phyloP scores from a whole-genome alignment of 2,888 invertebrate species.

The Melanargia galathea region DNA sequence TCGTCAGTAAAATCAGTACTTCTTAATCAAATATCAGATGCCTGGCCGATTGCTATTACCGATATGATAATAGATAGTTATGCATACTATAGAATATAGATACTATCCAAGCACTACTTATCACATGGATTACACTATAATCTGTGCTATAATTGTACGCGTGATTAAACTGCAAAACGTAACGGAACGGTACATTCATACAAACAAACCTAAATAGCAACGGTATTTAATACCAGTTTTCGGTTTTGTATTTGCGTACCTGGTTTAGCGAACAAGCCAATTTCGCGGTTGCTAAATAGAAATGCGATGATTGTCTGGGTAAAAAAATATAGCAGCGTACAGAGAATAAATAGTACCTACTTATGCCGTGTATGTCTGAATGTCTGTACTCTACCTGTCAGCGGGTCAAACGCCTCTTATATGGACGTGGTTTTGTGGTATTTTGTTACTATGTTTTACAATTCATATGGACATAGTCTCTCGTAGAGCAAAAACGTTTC shows the following conservation, averaged over 20 bases:
- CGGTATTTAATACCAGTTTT: constrained; percentile 32
- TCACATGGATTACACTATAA: constrained; percentile 4
- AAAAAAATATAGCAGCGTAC: neutral
- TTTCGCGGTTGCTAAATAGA: constrained; percentile 13
- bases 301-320: constrained; percentile 2
- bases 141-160: constrained; percentile 4
- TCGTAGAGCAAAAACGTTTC: no score
- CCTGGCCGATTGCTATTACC: neutral
- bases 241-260: constrained; percentile 14
- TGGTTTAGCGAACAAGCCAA: constrained; percentile 8
- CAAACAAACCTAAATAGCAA: constrained; percentile 31
- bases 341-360: constrained; percentile 1
- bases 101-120: neutral
- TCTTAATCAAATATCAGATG: neutral
- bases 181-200: constrained; percentile 27
- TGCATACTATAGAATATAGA: no score
- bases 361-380: neutral
- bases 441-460: no score
- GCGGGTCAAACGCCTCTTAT: neutral
- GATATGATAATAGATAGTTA: constrained; percentile 2
- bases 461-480: no score
- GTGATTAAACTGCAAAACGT: constrained; percentile 17
- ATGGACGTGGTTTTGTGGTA: no score
- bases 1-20: neutral
- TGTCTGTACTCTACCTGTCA: neutral